phyloP scores from a whole-genome alignment of 2,888 invertebrate genomes.

The Thera obeliscata region DNA sequence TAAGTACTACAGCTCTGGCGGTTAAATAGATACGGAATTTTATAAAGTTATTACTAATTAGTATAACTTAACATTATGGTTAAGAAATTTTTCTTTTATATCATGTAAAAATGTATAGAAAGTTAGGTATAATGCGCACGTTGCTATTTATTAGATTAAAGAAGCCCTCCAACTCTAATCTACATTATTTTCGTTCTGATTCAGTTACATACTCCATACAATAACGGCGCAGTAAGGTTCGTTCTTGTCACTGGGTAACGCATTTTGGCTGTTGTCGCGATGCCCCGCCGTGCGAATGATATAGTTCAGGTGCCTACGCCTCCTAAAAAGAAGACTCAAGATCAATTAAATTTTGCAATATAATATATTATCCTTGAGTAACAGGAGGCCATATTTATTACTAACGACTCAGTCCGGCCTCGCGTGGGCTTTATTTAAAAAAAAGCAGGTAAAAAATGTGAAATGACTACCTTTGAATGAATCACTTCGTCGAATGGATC shows the following conservation, averaged over 20 bases:
- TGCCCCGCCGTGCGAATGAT: conserved; percentile 74
- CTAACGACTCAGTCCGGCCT: no score
- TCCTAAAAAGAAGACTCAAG: conserved; percentile 70
- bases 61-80: conserved; percentile 70
- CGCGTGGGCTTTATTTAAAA: no score
- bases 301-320: conserved; percentile 59
- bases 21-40: conserved; percentile 70
- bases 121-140: conserved; percentile 53
- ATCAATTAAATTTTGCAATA: no score
- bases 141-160: conserved; percentile 60
- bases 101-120: conserved; percentile 78
- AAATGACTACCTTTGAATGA: no score
- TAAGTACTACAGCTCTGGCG: conserved; percentile 55
- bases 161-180: conserved; percentile 32
- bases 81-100: conserved; percentile 75
- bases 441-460: no score
- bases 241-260: conserved; percentile 12
- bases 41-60: conserved; percentile 70
- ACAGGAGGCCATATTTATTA: no score
- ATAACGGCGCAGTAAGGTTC: conserved; percentile 18
- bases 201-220: conserved; percentile 25
- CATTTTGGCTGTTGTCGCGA: conserved; percentile 38
- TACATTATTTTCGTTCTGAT: conserved; percentile 21
- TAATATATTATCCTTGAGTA: no score
- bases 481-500: conserved; percentile 97